Evolutionary conservation across 2,888 invertebrate species (phyloP).

Genomic region (Pasiphila rectangulata): DNA sequence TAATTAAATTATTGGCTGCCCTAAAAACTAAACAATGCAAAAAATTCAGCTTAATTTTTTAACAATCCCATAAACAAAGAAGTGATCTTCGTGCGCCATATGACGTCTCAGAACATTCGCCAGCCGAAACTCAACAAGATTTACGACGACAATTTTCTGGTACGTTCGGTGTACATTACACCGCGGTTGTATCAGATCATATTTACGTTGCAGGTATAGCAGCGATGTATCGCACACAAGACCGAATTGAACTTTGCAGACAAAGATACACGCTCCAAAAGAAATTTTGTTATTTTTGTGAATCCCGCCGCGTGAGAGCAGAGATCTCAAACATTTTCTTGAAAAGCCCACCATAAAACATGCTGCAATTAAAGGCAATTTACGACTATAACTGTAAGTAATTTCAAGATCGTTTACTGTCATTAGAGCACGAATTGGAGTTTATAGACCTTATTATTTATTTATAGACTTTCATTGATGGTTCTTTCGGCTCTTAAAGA

Average conservation of each 20-base stretch:
- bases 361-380: constrained; percentile 48
- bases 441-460: constrained; percentile 52
- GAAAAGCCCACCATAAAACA: constrained; percentile 38
- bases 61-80: constrained; percentile 69
- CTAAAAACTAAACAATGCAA: constrained; percentile 52
- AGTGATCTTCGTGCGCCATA: constrained; percentile 68
- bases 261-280: constrained; percentile 55
- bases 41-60: constrained; percentile 55
- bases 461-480: constrained; percentile 44
- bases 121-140: constrained; percentile 56
- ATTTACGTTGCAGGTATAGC: constrained; percentile 26
- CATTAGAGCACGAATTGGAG: constrained; percentile 45
- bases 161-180: constrained; percentile 43
- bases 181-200: constrained; percentile 12
- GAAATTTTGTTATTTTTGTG: constrained; percentile 59
- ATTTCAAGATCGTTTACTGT: constrained; percentile 49
- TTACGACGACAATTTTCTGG: constrained; percentile 46
- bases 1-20: constrained; percentile 47
- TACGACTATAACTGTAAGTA: constrained; percentile 46
- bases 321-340: constrained; percentile 50
- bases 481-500: constrained; percentile 28
- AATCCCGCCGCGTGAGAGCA: constrained; percentile 54
- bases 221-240: constrained; percentile 47
- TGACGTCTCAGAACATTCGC: constrained; percentile 61
- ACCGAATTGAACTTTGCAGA: constrained; percentile 48